Conservation (phyloP, 2,888 invertebrate species). For the Pachydiplax longipennis region DNA sequence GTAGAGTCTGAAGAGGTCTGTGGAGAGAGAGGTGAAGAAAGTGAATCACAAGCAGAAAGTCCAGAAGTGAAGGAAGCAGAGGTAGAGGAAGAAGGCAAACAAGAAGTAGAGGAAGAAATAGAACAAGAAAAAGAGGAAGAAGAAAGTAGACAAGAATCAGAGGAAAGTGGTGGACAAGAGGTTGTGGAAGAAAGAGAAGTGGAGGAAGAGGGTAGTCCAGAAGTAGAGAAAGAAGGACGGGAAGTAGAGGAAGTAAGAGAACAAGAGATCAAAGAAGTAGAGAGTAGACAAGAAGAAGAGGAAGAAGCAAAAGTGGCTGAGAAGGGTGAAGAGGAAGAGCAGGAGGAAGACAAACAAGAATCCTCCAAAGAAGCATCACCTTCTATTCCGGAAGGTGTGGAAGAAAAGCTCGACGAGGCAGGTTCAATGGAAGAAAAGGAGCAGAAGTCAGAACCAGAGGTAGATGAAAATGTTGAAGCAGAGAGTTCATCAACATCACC, state of each 20-base stretch:
- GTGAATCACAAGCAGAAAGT: background rate
- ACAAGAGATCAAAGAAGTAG: constrained; percentile 47
- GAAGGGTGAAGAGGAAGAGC: background rate
- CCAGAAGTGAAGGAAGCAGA: too few species aligned
- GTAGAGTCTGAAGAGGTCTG: background rate
- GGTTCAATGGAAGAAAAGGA: constrained; percentile 44
- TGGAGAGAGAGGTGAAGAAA: background rate
- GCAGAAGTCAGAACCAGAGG: constrained; percentile 28
- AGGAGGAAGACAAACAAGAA: constrained; percentile 24
- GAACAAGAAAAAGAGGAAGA: background rate
- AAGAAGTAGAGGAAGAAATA: background rate
- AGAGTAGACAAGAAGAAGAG: background rate
- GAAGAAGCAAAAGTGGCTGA: background rate
- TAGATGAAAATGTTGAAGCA: constrained; percentile 46
- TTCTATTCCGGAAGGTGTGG: background rate
- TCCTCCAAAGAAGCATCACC: constrained; percentile 41
- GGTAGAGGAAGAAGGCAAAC: background rate
- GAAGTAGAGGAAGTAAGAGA: constrained; percentile 25
- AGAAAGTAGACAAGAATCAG: constrained; percentile 41
- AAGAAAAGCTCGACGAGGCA: constrained; percentile 48
- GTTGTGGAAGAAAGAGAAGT: constrained; percentile 49
- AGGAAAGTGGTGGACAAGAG: constrained; percentile 48
- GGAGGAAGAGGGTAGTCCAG: constrained; percentile 47
- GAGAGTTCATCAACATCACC: background rate
- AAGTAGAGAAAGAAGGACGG: constrained; percentile 44